Percentiles rank a stretch among this genome's conserved stretches.
Evolutionary conservation across 2,888 invertebrate species (phyloP).

Genomic region (Sinodicranocentrus sp.): DNA sequence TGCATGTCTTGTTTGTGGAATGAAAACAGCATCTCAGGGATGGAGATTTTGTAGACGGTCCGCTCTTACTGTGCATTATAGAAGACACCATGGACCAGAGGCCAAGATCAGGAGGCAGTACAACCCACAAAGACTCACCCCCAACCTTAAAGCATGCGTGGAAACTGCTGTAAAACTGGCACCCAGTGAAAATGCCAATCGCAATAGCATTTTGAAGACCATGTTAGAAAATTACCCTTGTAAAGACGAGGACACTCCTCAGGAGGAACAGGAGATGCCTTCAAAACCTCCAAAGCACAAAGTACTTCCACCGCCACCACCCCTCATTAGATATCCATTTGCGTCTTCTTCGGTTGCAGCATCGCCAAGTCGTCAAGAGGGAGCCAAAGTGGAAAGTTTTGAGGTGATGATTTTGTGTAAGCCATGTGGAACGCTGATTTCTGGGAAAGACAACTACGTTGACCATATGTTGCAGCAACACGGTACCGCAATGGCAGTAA

Average conservation of each 20-base stretch:
- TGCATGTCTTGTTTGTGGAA: constrained; percentile 53
- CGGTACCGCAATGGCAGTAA: constrained; percentile 25
- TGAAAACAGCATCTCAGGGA: constrained; percentile 64
- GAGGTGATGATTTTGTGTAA: constrained; percentile 50
- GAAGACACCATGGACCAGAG: constrained; percentile 64
- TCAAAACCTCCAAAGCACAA: constrained; percentile 6
- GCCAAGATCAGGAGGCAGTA: constrained; percentile 55
- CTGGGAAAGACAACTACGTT: constrained; percentile 62
- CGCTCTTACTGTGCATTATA: constrained; percentile 61
- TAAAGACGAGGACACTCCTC: constrained; percentile 25
- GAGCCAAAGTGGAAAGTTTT: constrained; percentile 4
- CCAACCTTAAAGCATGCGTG: constrained; percentile 6
- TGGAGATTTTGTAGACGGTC: constrained; percentile 59
- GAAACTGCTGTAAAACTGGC: background rate
- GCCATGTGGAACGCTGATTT: constrained; percentile 48
- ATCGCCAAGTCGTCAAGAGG: background rate
- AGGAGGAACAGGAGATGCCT: constrained; percentile 5
- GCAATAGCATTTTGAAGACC: constrained; percentile 50
- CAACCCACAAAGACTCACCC: constrained; percentile 50
- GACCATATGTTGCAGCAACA: constrained; percentile 53
- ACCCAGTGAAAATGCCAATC: background rate
- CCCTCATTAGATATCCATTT: constrained; percentile 43
- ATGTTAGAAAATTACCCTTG: constrained; percentile 50
- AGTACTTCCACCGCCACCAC: constrained; percentile 63
- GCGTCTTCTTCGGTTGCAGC: background rate